Percentiles rank a stretch among this genome's conserved stretches.
These are phyloP conservation scores for Griposia aprilina DNA, from an alignment of 2,888 invertebrate genomes.

Conservation along the genomic window DNA sequence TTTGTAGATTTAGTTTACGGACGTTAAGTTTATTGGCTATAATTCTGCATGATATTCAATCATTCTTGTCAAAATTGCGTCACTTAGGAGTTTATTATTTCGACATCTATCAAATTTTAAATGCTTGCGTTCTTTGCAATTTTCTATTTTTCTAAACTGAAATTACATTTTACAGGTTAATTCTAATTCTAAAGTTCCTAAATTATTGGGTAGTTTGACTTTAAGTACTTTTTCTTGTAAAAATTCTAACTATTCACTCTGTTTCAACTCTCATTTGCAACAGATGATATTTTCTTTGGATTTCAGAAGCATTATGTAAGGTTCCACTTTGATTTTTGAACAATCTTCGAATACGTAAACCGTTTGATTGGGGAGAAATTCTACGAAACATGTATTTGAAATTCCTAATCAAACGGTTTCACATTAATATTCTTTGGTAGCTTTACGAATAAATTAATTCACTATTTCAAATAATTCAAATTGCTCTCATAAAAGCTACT, in stretches of 20 bases:
- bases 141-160: conserved; percentile 76
- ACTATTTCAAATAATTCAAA: conserved; percentile 16
- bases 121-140: conserved; percentile 83
- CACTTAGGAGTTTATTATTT: conserved; percentile 64
- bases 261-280: conserved; percentile 85
- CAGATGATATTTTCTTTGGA: conserved; percentile 84
- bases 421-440: conserved; percentile 73
- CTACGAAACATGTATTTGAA: conserved; percentile 56
- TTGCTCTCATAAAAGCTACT: conserved; percentile 72
- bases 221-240: conserved; percentile 70
- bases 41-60: conserved; percentile 78
- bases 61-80: conserved; percentile 71
- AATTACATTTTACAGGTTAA: conserved; percentile 74
- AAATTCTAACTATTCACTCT: conserved; percentile 81
- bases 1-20: conserved; percentile 72
- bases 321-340: conserved; percentile 78
- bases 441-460: conserved; percentile 64
- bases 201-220: conserved; percentile 67
- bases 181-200: conserved; percentile 67
- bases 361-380: conserved; percentile 73
- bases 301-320: conserved; percentile 85
- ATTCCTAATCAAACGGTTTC: conserved; percentile 73
- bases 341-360: conserved; percentile 70
- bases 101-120: conserved; percentile 75
- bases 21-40: conserved; percentile 75